Evolutionary conservation across 2,888 invertebrate genomes (phyloP).

Genomic region (Carpatolechia fugitivella): DNA sequence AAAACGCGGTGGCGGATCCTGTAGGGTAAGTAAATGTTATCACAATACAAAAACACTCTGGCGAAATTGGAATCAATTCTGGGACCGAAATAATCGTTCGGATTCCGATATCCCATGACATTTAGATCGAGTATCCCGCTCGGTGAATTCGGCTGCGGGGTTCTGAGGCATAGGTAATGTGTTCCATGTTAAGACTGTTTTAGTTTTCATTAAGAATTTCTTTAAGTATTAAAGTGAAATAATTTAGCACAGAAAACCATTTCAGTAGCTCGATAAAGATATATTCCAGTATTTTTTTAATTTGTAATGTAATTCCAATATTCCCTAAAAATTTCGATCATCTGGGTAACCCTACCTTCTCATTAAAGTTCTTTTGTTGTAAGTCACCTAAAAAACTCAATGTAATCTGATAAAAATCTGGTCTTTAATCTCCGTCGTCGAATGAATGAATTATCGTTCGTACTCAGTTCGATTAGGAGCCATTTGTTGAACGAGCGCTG

Average conservation of each 20-base stretch:
- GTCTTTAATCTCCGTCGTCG: conserved; percentile 3
- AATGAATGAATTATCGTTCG: conserved; percentile 1
- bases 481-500: neutral
- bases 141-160: neutral
- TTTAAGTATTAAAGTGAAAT: too few relatives aligned
- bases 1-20: conserved; percentile 92
- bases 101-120: conserved; percentile 10
- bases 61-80: conserved; percentile 18
- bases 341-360: too few relatives aligned
- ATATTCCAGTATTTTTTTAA: neutral
- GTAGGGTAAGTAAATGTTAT: conserved; percentile 80
- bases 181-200: too few relatives aligned
- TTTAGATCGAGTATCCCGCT: conserved; percentile 10
- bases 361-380: too few relatives aligned
- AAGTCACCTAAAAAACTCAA: neutral
- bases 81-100: conserved; percentile 7
- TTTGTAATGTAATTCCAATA: too few relatives aligned
- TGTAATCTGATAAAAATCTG: neutral
- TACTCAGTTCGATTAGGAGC: conserved; percentile 6
- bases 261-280: neutral
- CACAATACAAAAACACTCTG: conserved; percentile 11
- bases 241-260: too few relatives aligned
- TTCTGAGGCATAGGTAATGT: too few relatives aligned
- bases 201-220: too few relatives aligned
- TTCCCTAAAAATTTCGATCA: too few relatives aligned